These are phyloP conservation scores for Hafferia zeledoni DNA, from an alignment of 2,797 vertebrate genomes.

Conservation along the genomic window DNA sequence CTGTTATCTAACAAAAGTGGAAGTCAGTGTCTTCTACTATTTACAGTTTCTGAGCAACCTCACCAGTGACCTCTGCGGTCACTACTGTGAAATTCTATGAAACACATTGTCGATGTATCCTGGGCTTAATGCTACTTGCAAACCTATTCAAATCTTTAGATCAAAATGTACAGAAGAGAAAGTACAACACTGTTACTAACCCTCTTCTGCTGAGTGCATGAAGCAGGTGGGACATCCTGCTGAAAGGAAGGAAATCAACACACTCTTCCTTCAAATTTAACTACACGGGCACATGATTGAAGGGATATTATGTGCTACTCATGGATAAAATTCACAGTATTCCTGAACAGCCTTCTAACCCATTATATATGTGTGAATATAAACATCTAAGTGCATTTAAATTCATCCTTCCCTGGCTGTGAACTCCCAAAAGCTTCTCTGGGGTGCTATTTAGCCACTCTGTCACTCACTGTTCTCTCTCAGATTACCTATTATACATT, in stretches of 20 bases:
- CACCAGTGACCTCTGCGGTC: not conserved
- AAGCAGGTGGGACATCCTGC: not conserved
- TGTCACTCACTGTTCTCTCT: slow-evolving; percentile 34
- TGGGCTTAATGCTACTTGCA: not conserved
- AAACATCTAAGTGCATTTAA: not conserved
- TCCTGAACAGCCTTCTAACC: not conserved
- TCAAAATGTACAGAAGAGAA: not conserved
- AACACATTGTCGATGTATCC: not conserved
- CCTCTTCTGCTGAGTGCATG: not conserved
- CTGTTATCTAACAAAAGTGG: not conserved
- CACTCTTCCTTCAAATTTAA: not conserved
- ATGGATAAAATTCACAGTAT: not conserved
- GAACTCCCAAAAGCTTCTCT: not conserved
- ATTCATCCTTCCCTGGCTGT: not conserved
- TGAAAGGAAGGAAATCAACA: not conserved
- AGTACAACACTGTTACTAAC: not conserved
- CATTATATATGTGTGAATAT: not conserved
- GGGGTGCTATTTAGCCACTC: not conserved
- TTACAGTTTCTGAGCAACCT: not conserved
- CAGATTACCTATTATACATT: slow-evolving; percentile 37
- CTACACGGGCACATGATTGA: fast-evolving
- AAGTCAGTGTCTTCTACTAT: not conserved
- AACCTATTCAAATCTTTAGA: not conserved
- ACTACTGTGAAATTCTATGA: not conserved
- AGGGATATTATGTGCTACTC: not conserved